Percentiles rank a stretch among this genome's conserved stretches.
These are phyloP conservation scores for Leptestheria dahalacensis DNA, from an alignment of 1,140 invertebrate genomes.

Conservation along the genomic window DNA sequence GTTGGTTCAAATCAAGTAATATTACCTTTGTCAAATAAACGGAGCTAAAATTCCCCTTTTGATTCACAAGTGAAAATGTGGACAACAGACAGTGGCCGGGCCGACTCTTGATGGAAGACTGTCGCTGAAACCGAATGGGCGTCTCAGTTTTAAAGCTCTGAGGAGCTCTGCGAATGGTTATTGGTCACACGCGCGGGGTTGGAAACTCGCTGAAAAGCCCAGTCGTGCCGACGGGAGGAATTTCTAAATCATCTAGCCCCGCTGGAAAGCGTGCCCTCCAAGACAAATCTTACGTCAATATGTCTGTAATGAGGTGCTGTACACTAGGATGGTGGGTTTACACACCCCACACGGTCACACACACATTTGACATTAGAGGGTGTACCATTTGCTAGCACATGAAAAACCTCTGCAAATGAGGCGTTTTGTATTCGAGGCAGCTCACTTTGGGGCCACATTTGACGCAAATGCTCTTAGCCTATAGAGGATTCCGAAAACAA, in stretches of 20 bases:
- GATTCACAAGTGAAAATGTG: too few relatives aligned
- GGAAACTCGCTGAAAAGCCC: too few relatives aligned
- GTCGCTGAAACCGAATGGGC: neutral
- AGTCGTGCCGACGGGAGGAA: too few relatives aligned
- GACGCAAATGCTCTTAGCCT: neutral
- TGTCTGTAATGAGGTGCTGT: too few relatives aligned
- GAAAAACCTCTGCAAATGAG: neutral
- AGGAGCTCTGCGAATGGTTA: neutral
- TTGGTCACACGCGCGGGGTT: neutral
- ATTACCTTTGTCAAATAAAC: too few relatives aligned
- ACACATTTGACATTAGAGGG: neutral
- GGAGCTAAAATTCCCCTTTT: too few relatives aligned
- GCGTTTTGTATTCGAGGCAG: neutral
- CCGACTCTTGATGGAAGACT: neutral
- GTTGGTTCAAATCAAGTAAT: too few relatives aligned
- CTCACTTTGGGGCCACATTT: neutral
- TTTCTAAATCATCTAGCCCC: too few relatives aligned
- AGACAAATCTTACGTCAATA: too few relatives aligned
- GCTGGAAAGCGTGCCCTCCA: too few relatives aligned
- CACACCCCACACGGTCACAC: too few relatives aligned
- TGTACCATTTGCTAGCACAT: neutral
- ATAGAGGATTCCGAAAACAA: neutral
- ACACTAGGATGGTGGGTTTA: too few relatives aligned
- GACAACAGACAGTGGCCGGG: neutral
- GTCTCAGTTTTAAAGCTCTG: neutral